Evolutionary conservation across 2,888 invertebrate genomes (phyloP), one percentile per base, ranked within the genome.

Genomic region (Eupithecia insigniata): DNA sequence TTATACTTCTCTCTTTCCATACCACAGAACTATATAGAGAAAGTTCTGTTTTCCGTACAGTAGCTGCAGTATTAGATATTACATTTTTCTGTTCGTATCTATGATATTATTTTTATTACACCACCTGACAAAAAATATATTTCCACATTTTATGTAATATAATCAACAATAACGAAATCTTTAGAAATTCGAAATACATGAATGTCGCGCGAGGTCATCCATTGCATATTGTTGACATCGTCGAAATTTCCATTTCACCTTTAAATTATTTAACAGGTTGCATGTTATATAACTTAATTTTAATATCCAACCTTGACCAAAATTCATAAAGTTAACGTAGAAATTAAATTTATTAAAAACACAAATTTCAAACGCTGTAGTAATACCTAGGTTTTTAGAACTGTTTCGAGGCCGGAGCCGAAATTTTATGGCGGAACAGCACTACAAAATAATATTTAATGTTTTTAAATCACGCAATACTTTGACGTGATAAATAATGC

Each of bases 241-340:
- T 26, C 55, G 22, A 51, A 51, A 51, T 55, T 14, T 55, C 51
- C 51, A 55, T 46, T 18, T 55, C 30, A 55, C 4, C 30, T 39
- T 22, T 65, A 55, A 55, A 58, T 39, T 58, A 58, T n/a, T 65
- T 30, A 66, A 46, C 60, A 43, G 2, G 51, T 51, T 64, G 64
- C 62, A 55, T 5, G 26, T 72, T 69, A 69, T 66, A 66, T 66
- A 69, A 72, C 66, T 14, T 58, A 28, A 43, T 55, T 55, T 26
- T 14, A 55, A 55, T 55, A 55, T 26, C 55, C 26, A 51, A 55
- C 55, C 55, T 55, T 55, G 55, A 55, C 55, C 55, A 55, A n/a
- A 55, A 26, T 55, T 55, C 34, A 65, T 73, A 70, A 67, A 39
- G 28, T 64, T 18, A 67, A 64, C 69, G 55, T 67, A 58, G 66